A percentile compares a stretch with the other conserved stretches of the same genome.
Evolutionary conservation across 2,888 invertebrate species (phyloP).

Genomic region (Rugalucina vietnamica): DNA sequence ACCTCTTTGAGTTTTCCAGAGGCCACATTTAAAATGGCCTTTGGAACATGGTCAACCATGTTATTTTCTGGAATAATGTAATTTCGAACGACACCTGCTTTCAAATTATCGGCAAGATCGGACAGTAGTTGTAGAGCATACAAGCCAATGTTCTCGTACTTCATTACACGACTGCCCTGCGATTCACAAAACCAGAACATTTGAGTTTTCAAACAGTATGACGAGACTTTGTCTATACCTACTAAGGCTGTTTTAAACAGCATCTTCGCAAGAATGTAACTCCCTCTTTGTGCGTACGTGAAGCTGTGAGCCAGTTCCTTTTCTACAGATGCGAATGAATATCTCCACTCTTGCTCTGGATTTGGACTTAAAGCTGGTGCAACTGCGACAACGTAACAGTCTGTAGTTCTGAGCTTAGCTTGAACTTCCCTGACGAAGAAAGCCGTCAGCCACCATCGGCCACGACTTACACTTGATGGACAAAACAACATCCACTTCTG

Average conservation of each 20-base stretch:
- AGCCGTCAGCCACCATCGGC: not conserved
- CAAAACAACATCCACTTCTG: slow-evolving; percentile 11
- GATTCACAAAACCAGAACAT: too few relatives aligned
- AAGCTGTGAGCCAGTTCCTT: slow-evolving; percentile 2
- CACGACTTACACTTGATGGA: not conserved
- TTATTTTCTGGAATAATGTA: too few relatives aligned
- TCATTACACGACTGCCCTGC: too few relatives aligned
- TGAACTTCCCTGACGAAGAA: not conserved
- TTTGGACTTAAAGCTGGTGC: not conserved
- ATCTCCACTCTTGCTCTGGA: not conserved
- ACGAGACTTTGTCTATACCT: not conserved
- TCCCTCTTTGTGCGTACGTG: slow-evolving; percentile 15
- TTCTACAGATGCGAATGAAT: slow-evolving; percentile 7
- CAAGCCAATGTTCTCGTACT: too few relatives aligned
- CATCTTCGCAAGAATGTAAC: slow-evolving; percentile 19
- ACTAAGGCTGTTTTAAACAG: slow-evolving; percentile 14
- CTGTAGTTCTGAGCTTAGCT: not conserved
- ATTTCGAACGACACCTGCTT: too few relatives aligned
- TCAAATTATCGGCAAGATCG: too few relatives aligned
- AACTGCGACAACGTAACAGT: slow-evolving; percentile 13
- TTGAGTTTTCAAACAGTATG: slow-evolving; percentile 20
- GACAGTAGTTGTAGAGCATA: too few relatives aligned
- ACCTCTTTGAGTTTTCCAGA: too few relatives aligned
- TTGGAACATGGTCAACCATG: too few relatives aligned
- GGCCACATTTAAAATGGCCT: too few relatives aligned